Evolutionary conservation across 2,888 invertebrate species (phyloP).

Genomic region (Cactoblastis cactorum): DNA sequence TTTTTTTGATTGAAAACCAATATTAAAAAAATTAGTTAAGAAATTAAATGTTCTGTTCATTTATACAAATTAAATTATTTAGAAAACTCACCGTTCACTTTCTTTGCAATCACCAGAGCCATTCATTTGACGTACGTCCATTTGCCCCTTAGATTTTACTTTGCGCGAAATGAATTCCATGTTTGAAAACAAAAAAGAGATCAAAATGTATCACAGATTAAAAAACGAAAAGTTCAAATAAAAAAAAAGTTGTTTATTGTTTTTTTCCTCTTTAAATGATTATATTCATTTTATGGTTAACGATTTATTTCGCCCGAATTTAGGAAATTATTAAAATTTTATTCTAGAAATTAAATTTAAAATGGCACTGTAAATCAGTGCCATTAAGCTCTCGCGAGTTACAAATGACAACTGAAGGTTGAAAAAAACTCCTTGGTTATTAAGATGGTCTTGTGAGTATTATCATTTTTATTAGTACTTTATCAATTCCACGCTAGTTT

Average conservation of each 20-base stretch:
- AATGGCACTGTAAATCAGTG: slow-evolving; percentile 17
- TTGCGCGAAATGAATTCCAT: slow-evolving; percentile 65
- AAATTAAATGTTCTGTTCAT: too few species aligned
- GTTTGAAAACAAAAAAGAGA: slow-evolving; percentile 38
- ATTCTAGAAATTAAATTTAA: not conserved
- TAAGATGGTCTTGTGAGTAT: slow-evolving; percentile 15
- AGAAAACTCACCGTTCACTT: slow-evolving; percentile 56
- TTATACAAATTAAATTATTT: too few species aligned
- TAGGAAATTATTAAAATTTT: not conserved
- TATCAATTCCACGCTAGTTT: not conserved
- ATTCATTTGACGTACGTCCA: slow-evolving; percentile 62
- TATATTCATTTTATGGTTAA: slow-evolving; percentile 12
- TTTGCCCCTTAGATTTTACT: slow-evolving; percentile 52
- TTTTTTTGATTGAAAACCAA: too few species aligned
- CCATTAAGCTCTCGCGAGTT: slow-evolving; percentile 46
- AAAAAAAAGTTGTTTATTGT: too few species aligned
- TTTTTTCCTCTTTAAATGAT: slow-evolving; percentile 18
- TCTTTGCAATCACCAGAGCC: slow-evolving; percentile 43
- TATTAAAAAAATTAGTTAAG: too few species aligned
- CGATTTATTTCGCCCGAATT: not conserved
- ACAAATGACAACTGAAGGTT: slow-evolving; percentile 64
- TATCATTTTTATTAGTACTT: not conserved
- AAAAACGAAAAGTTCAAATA: slow-evolving; percentile 24
- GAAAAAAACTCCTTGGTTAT: slow-evolving; percentile 34
- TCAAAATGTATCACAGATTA: slow-evolving; percentile 46